Evolutionary conservation across 2,888 invertebrate species (phyloP), one percentile per base, ranked within the genome.

Genomic region (Aplocera efformata): DNA sequence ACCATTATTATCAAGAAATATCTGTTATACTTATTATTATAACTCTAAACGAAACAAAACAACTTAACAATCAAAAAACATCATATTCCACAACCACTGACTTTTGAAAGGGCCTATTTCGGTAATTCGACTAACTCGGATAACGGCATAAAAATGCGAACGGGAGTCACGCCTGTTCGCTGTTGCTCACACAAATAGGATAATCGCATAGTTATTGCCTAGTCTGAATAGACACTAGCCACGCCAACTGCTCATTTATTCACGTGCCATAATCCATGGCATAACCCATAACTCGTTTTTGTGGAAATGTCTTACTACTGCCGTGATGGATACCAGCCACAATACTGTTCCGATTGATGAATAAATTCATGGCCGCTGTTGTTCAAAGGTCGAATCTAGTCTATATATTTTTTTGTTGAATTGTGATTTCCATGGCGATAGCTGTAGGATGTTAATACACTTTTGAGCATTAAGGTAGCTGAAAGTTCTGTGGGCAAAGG

Each of bases 211-310:
- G 78, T 83, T 82, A 81, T 79, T 79, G 80, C 75, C 65, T 60
- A 71, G 75, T 67, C 69, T 71, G 74, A 85, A 85, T 85, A 82
- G 82, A 80, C 78, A 77, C 67, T 64, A 78, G 60, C 80, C 85
- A 86, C 83, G 85, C 85, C 69, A 86, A 78, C 74, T 63, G 78
- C 73, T 85, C 84, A 79, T 86, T 85, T 83, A 78, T 83, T 78
- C 76, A 79, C 72, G 71, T 72, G 72, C 72, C 62, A 69, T 70
- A 73, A 73, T 60, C 65, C 62, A 55, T 60, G 57, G 60, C 58
- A 56, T 62, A 63, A 61, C 65, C 40, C 72, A 60, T 70, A 68
- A 68, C 70, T 73, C 67, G 67, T 73, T 77, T 77, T 73, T 72
- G 73, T 71, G 71, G 63, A 68, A 74, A 77, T 56, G 60, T 50